These are phyloP conservation scores for Diorhabda elongata DNA, from an alignment of 1,140 invertebrate species.

Conservation along the genomic window DNA sequence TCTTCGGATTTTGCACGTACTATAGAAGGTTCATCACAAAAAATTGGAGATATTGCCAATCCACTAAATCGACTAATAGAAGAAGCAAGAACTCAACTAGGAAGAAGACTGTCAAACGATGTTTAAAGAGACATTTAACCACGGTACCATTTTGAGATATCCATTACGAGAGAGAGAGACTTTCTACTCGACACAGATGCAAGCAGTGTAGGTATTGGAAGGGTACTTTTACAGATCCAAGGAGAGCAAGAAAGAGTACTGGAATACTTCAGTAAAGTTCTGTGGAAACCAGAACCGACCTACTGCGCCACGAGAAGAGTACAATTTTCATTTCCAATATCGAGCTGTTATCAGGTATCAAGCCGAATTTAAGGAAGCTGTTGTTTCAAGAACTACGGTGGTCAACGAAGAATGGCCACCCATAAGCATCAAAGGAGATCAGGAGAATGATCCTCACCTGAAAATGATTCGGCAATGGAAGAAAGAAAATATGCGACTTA, in stretches of 20 bases:
- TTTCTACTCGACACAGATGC: constrained; percentile 36
- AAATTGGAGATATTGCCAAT: constrained; percentile 29
- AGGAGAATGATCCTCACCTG: background rate
- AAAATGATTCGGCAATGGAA: background rate
- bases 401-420: background rate
- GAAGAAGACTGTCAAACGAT: constrained; percentile 5
- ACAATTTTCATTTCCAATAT: constrained; percentile 27
- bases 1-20: background rate
- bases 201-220: constrained; percentile 25
- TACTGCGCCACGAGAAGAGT: constrained; percentile 33
- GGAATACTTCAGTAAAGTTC: constrained; percentile 39
- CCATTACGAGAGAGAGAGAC: constrained; percentile 1
- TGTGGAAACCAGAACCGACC: constrained; percentile 42
- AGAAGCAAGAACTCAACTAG: constrained; percentile 4
- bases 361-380: background rate
- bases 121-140: constrained; percentile 11
- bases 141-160: constrained; percentile 15
- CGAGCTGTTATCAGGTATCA: background rate
- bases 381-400: background rate
- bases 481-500: background rate
- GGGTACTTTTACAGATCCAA: constrained; percentile 5
- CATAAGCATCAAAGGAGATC: background rate
- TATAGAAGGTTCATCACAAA: constrained; percentile 45
- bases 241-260: constrained; percentile 24
- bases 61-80: too few relatives aligned